Conservation (phyloP, 2,113 vertebrate species). For the Passer domesticus region DNA sequence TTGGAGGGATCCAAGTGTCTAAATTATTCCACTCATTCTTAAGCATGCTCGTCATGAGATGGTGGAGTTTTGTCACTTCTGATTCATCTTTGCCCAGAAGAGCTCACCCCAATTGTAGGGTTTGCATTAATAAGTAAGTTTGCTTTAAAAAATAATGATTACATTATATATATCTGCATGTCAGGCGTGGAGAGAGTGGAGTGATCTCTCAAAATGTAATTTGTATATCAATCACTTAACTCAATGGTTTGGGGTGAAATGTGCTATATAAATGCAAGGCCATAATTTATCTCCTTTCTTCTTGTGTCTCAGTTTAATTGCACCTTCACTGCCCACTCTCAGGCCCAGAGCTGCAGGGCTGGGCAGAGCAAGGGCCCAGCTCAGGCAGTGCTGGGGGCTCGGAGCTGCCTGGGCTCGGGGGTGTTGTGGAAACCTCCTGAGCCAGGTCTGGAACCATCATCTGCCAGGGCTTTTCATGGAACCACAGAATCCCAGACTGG, state of each 20-base stretch:
- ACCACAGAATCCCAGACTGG: neutral
- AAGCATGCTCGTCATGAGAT: neutral
- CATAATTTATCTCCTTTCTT: conserved; percentile 21
- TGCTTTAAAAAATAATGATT: conserved; percentile 63
- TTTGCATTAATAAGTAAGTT: conserved; percentile 56
- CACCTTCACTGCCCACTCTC: neutral
- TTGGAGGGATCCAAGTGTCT: conserved; percentile 48
- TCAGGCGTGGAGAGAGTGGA: neutral
- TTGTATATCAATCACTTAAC: conserved; percentile 53
- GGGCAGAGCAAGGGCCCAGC: neutral
- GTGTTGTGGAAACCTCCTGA: fast-evolving
- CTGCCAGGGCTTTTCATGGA: too few relatives aligned
- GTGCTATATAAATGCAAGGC: conserved; percentile 42
- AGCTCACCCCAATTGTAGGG: conserved; percentile 53
- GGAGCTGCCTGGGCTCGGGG: fast-evolving
- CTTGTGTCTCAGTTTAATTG: neutral
- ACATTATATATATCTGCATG: conserved; percentile 12
- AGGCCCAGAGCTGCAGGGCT: neutral
- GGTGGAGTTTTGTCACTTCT: conserved; percentile 41
- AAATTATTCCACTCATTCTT: conserved; percentile 59
- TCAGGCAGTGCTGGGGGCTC: fast-evolving
- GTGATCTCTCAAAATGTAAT: conserved; percentile 39
- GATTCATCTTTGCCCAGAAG: conserved; percentile 55
- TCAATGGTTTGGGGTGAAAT: conserved; percentile 6
- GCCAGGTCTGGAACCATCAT: fast-evolving